These are phyloP conservation scores for Cydia strobilella DNA, from an alignment of 1,140 invertebrate species.

Conservation along the genomic window DNA sequence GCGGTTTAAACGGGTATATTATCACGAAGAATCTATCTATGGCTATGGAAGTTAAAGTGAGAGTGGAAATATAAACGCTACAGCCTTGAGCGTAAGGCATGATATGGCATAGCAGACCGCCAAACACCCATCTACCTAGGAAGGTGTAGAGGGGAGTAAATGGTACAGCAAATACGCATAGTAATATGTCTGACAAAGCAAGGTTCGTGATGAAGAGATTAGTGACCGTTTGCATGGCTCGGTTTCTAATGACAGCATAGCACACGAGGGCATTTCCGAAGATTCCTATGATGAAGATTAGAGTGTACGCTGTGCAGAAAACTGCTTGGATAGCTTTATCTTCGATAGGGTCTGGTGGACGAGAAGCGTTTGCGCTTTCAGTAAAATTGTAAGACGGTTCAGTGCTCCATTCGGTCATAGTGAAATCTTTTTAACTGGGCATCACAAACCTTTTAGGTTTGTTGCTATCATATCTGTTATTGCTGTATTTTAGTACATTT, in stretches of 20 bases:
- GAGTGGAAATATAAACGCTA: conserved; percentile 96
- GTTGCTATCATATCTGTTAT: conserved; percentile 52
- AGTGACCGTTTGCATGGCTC: conserved; percentile 97
- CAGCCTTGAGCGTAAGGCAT: conserved; percentile 93
- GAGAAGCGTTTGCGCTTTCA: conserved; percentile 44
- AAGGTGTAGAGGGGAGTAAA: conserved; percentile 95
- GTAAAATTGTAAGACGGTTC: conserved; percentile 48
- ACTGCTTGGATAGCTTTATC: conserved; percentile 84
- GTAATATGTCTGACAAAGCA: conserved; percentile 95
- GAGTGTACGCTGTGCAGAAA: conserved; percentile 90
- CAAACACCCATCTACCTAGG: conserved; percentile 93
- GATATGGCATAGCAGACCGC: conserved; percentile 90
- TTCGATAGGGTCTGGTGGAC: conserved; percentile 80
- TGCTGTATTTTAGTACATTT: conserved; percentile 31
- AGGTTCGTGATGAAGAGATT: conserved; percentile 98
- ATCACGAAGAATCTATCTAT: conserved; percentile 97
- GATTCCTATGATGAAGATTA: conserved; percentile 92
- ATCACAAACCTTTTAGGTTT: conserved; percentile 62
- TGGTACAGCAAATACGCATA: conserved; percentile 94
- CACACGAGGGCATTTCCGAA: conserved; percentile 95
- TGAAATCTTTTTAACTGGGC: conserved; percentile 52
- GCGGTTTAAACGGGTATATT: conserved; percentile 94
- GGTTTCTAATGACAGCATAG: conserved; percentile 92
- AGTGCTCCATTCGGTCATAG: conserved; percentile 61
- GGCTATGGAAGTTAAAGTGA: conserved; percentile 96